Conservation (phyloP, 2,113 vertebrate genomes). For the Pterophyllum scalare region DNA sequence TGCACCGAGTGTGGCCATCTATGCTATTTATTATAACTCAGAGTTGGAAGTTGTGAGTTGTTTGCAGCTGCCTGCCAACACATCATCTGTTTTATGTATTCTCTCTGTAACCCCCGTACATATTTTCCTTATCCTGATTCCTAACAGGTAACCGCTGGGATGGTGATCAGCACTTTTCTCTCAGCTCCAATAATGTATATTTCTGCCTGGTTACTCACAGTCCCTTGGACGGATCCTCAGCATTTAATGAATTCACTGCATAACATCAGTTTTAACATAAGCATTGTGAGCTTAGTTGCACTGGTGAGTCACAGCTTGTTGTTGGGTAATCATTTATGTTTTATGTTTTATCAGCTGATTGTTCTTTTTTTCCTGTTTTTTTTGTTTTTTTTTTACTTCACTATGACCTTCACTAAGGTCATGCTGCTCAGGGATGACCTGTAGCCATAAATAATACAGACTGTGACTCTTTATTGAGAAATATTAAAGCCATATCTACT, state of each 20-base stretch:
- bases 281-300: slow-evolving; percentile 81
- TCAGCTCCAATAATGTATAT: slow-evolving; percentile 98
- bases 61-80: background rate
- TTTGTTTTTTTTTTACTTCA: no score
- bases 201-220: slow-evolving; percentile 93
- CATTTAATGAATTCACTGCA: slow-evolving; percentile 87
- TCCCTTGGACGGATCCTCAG: slow-evolving; percentile 89
- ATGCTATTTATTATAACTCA: slow-evolving; percentile 95
- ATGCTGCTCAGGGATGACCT: no score
- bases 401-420: no score
- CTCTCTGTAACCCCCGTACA: background rate
- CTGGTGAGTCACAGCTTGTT: background rate
- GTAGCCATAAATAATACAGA: no score
- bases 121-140: background rate
- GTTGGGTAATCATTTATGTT: no score
- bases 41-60: slow-evolving; percentile 96
- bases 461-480: no score
- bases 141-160: slow-evolving; percentile 91
- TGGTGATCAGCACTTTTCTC: slow-evolving; percentile 97
- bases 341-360: no score
- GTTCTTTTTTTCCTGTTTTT: no score
- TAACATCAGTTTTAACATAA: slow-evolving; percentile 93
- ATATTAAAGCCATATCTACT: no score
- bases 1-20: slow-evolving; percentile 96
- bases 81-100: background rate